phyloP scores from a whole-genome alignment of 2,888 invertebrate species.

The Sthenelais limicola region DNA sequence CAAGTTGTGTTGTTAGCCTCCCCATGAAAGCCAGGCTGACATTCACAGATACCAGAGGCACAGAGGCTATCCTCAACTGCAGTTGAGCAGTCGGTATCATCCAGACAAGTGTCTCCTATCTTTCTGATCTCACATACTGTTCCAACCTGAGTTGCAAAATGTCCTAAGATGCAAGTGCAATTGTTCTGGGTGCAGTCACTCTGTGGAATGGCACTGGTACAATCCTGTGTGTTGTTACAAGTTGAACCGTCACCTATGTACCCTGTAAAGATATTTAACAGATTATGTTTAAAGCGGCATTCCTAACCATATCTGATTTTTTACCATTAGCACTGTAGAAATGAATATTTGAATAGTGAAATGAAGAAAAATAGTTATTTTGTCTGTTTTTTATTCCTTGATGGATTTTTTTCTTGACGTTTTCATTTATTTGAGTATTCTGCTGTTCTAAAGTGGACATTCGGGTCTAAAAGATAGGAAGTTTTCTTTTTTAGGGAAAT shows the following conservation, averaged over 20 bases:
- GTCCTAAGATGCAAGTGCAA: slow-evolving; percentile 6
- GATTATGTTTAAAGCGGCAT: too few species aligned
- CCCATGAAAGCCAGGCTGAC: slow-evolving; percentile 38
- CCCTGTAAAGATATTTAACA: slow-evolving; percentile 24
- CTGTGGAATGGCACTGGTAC: slow-evolving; percentile 21
- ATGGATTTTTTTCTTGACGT: too few species aligned
- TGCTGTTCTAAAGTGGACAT: too few species aligned
- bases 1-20: slow-evolving; percentile 35
- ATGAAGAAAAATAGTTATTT: background rate
- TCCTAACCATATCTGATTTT: background rate
- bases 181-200: slow-evolving; percentile 16
- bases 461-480: too few species aligned
- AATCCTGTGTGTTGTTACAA: slow-evolving; percentile 26
- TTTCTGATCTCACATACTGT: slow-evolving; percentile 2
- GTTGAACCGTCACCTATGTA: slow-evolving; percentile 28
- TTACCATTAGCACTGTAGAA: background rate
- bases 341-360: background rate
- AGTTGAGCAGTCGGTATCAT: slow-evolving; percentile 10
- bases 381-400: too few species aligned
- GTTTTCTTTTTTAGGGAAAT: too few species aligned
- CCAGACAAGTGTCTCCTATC: slow-evolving; percentile 1
- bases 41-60: slow-evolving; percentile 32
- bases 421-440: too few species aligned
- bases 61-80: slow-evolving; percentile 1
- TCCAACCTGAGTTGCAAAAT: background rate